Evolutionary conservation across 2,113 vertebrate genomes (phyloP).

Genomic region (Cairina moschata): DNA sequence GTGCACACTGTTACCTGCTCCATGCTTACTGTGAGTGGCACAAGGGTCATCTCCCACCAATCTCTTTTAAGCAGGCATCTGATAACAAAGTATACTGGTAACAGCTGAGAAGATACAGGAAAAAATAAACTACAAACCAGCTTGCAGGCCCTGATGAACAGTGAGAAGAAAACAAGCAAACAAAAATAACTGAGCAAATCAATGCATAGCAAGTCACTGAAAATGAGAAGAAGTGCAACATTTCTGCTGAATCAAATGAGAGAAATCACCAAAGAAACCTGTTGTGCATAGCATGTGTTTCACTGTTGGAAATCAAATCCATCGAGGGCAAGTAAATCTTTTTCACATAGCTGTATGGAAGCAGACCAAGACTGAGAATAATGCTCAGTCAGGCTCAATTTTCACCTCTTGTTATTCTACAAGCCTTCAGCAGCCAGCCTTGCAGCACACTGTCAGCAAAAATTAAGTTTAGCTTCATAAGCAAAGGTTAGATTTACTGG

Average conservation of each 20-base stretch:
- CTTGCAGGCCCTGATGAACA: neutral
- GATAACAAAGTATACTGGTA: neutral
- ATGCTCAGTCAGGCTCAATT: neutral
- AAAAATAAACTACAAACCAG: neutral
- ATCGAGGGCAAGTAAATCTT: neutral
- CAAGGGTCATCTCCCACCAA: neutral
- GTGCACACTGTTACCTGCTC: neutral
- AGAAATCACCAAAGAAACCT: neutral
- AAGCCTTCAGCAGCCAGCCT: neutral
- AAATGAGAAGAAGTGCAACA: neutral
- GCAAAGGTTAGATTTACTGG: neutral
- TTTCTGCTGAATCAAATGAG: neutral
- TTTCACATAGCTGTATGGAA: neutral
- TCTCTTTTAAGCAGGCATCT: neutral
- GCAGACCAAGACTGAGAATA: neutral
- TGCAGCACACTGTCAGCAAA: constrained; percentile 16
- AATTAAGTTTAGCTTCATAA: neutral
- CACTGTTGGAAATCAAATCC: neutral
- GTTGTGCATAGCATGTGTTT: neutral
- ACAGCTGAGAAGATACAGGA: neutral
- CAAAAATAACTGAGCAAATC: neutral
- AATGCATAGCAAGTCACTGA: neutral
- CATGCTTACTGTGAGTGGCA: neutral
- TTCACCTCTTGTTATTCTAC: neutral
- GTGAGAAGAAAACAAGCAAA: neutral